Evolutionary conservation across 2,888 invertebrate genomes (phyloP).

Genomic region (Oligia fasciuncula): DNA sequence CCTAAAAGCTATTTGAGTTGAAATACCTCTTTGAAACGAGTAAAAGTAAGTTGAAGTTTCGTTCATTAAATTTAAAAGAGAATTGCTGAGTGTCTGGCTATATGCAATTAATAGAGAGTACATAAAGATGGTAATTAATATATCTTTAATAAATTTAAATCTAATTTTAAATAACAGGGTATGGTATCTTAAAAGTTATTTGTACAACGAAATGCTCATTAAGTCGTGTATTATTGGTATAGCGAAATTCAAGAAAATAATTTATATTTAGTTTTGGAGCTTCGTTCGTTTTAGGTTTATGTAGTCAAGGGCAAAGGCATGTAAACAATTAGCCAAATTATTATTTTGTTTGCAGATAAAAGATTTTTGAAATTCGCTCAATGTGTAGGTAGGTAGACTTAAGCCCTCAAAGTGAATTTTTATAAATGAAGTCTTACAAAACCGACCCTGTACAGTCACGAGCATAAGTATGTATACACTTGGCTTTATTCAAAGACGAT

Average conservation of each 20-base stretch:
- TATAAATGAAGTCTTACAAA: not conserved
- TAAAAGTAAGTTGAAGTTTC: not conserved
- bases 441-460: no score
- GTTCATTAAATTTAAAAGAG: not conserved
- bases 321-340: not conserved
- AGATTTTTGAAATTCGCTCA: not conserved
- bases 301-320: not conserved
- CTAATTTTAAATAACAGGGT: not conserved
- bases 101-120: conserved; percentile 7
- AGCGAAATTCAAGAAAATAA: not conserved
- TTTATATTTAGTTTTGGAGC: not conserved
- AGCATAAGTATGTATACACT: no score
- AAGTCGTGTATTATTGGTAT: not conserved
- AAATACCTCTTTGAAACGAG: not conserved
- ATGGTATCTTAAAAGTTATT: not conserved
- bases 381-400: not conserved
- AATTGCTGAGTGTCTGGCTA: not conserved
- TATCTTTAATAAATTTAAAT: not conserved
- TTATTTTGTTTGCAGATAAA: not conserved
- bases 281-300: not conserved
- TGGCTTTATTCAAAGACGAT: no score
- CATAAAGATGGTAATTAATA: not conserved
- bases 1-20: not conserved
- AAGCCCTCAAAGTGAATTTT: not conserved
- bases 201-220: not conserved